Evolutionary conservation across 1,140 invertebrate genomes (phyloP), one percentile per base, ranked within the genome.

Genomic region (Neoseiulus cucumeris): DNA sequence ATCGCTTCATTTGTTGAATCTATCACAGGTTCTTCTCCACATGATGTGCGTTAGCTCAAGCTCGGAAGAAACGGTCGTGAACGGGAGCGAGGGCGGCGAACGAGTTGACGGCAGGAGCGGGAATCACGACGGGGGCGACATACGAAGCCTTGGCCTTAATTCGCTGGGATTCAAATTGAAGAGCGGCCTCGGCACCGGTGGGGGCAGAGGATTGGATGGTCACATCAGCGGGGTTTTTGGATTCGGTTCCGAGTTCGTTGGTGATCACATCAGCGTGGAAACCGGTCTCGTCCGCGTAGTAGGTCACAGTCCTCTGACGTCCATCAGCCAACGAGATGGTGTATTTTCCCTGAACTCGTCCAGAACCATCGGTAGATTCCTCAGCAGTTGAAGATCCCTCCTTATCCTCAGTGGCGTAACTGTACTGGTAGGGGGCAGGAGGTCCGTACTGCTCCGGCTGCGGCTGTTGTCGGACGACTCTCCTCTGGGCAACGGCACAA

Each of bases 291-390:
- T 59, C 51, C 2, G 51, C 51, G 25, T 33, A 59, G 51, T 59
- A 59, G 14, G 51, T 59, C 1, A 59, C 51, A 25, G 51, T 59
- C 51, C 51, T 59, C 51, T 59, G 51, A 25, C 51, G 51, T 18
- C 51, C 51, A 59, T 59, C 51, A 9, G 51, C 22, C 42, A 66
- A 64, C 41, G 65, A 66, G 42, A 66, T 68, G 7, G 67, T 68
- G 44, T 69, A 69, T n/a, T 47, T 68, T 1, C 69, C 69, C 25
- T 12, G 44, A 12, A 68, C 47, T 14, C 51, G 30, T 12, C 68
- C 68, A 25, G 68, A 59, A 12, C 64, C 66, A 22, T 51, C 18
- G 12, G 64, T n/a, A 17, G 44, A 44, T 47, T 71, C 70, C 33
- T 70, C 51, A 2, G 51, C 51, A 5, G 51, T 59, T 2, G 51